Conservation (phyloP, 2,797 vertebrate species). For the Acridotheres tristis region DNA sequence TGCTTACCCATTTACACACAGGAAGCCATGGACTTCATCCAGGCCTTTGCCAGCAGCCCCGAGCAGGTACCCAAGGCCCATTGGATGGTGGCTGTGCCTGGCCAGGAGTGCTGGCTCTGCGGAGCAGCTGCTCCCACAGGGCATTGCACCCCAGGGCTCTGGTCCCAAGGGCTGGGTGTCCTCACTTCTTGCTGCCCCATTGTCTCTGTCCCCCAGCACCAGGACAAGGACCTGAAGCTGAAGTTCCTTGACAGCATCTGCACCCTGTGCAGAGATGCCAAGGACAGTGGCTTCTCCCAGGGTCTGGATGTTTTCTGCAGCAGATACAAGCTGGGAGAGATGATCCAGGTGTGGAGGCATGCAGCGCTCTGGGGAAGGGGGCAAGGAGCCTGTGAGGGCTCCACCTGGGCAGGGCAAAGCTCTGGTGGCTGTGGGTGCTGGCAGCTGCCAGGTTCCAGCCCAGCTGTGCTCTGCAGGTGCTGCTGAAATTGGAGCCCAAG, state of each 20-base stretch:
- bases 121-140: background rate
- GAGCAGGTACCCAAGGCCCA: fast-evolving
- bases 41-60: background rate
- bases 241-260: background rate
- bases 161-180: background rate
- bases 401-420: background rate
- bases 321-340: background rate
- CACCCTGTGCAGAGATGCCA: background rate
- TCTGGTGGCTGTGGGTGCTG: background rate
- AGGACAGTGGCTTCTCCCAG: too few species aligned
- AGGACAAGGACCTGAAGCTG: background rate
- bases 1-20: background rate
- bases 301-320: background rate
- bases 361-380: background rate
- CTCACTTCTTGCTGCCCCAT: fast-evolving
- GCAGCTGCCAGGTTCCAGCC: background rate
- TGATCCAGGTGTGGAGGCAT: background rate
- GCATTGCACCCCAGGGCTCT: background rate
- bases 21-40: background rate
- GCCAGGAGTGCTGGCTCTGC: background rate
- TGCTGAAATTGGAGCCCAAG: background rate
- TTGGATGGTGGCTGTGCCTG: background rate
- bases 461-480: background rate
- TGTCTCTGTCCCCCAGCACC: background rate
- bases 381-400: background rate